These are phyloP conservation scores for Eulacestoma nigropectus DNA, from an alignment of 2,113 vertebrate species.

Conservation along the genomic window DNA sequence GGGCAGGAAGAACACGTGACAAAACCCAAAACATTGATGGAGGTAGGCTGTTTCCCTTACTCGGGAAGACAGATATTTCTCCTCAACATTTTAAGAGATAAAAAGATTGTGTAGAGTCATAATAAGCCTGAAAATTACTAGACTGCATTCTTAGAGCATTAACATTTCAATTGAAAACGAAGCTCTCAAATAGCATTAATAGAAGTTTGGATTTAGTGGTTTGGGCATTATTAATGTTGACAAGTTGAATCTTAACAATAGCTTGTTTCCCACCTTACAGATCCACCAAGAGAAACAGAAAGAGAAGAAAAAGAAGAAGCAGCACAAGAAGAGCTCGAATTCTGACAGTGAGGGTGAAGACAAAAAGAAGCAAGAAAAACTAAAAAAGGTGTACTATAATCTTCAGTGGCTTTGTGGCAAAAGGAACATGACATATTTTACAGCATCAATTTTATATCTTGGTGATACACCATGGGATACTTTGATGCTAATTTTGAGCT, in stretches of 20 bases:
- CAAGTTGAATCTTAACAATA: not conserved
- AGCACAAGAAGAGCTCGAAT: slow-evolving; percentile 81
- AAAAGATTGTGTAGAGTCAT: not conserved
- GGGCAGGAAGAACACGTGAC: slow-evolving; percentile 65
- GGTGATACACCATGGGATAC: not conserved
- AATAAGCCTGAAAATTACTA: not conserved
- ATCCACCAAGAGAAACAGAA: slow-evolving; percentile 93
- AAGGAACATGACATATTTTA: not conserved
- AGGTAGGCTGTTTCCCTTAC: slow-evolving; percentile 67
- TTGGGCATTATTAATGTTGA: not conserved
- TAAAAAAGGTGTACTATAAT: slow-evolving; percentile 83
- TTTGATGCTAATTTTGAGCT: not conserved
- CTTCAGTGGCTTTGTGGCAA: not conserved
- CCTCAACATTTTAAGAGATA: not conserved
- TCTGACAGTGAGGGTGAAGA: slow-evolving; percentile 90
- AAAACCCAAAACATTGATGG: slow-evolving; percentile 84
- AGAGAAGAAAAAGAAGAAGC: slow-evolving; percentile 91
- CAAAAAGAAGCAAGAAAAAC: slow-evolving; percentile 89
- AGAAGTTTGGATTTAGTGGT: not conserved
- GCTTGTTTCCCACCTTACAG: slow-evolving; percentile 59
- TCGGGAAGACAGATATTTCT: not conserved
- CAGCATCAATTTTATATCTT: not conserved
- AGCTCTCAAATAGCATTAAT: not conserved
- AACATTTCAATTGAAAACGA: not conserved
- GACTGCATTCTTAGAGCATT: not conserved